Evolutionary conservation across 30 jellyfish, hydroid and myxozoan species (phyloP).

Genomic region (Aurelia aurita complex sp. Pacific): DNA sequence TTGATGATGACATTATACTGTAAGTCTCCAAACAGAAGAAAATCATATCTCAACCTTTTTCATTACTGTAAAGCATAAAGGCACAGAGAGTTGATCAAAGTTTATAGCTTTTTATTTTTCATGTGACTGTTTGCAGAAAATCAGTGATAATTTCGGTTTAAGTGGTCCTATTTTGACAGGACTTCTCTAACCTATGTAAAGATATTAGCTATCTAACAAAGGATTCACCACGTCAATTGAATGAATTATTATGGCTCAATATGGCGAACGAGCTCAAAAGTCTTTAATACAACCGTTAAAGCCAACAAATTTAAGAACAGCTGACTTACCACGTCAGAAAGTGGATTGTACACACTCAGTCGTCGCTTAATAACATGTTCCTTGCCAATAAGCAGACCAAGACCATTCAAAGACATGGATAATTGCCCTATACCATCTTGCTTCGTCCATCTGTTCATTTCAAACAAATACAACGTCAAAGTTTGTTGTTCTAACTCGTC

Average conservation of each 20-base stretch:
- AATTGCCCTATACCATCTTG: constrained; percentile 95
- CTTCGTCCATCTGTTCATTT: constrained; percentile 95
- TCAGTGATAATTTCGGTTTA: too few species aligned
- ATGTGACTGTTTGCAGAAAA: too few species aligned
- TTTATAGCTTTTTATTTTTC: too few species aligned
- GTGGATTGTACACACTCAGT: constrained; percentile 84
- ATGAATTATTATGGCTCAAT: not conserved
- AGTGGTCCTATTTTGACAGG: too few species aligned
- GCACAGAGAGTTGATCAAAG: too few species aligned
- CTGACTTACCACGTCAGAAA: constrained; percentile 81
- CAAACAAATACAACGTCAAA: constrained; percentile 72
- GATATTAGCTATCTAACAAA: too few species aligned
- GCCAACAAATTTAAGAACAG: not conserved
- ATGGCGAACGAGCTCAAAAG: not conserved
- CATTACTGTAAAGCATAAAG: too few species aligned
- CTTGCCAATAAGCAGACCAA: constrained; percentile 53
- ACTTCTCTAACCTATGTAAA: too few species aligned
- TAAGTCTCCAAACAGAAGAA: too few species aligned
- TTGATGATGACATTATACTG: too few species aligned
- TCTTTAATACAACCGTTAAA: not conserved
- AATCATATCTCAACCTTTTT: too few species aligned
- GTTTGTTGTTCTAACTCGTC: constrained; percentile 62
- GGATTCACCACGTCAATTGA: too few species aligned
- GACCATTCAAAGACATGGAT: constrained; percentile 31
- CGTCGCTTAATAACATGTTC: constrained; percentile 68